A percentile compares a stretch with the other conserved stretches of the same genome.
These are phyloP conservation scores for Corythornis madagascariensis DNA, from an alignment of 2,113 vertebrate genomes.

Conservation along the genomic window DNA sequence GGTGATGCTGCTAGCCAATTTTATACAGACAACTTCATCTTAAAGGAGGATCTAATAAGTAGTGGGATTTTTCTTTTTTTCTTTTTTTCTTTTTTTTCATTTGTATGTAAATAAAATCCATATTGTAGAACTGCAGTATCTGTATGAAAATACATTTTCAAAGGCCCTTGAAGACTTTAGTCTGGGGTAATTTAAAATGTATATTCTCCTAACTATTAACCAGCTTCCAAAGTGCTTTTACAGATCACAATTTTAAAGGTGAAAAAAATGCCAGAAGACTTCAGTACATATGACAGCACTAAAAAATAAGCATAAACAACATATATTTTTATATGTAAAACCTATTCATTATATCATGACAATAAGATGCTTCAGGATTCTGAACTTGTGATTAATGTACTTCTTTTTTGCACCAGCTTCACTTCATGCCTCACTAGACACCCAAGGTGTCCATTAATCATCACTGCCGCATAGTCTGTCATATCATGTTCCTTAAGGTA, in stretches of 20 bases:
- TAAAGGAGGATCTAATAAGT: not conserved
- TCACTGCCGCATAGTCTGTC: not conserved
- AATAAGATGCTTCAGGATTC: not conserved
- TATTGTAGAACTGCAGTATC: not conserved
- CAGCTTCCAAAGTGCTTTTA: not conserved
- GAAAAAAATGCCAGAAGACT: not conserved
- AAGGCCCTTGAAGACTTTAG: not conserved
- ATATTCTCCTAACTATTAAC: not conserved
- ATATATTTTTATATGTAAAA: not conserved
- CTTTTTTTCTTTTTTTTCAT: not conserved
- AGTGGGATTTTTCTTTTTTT: not conserved
- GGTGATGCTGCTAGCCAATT: not conserved
- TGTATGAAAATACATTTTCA: not conserved
- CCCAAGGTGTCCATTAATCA: conserved; percentile 55
- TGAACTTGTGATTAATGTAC: conserved; percentile 28
- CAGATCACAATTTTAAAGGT: not conserved
- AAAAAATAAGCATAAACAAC: not conserved
- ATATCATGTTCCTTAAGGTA: not conserved
- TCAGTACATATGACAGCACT: not conserved
- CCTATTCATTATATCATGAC: not conserved
- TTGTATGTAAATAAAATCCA: not conserved
- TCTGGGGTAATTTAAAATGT: not conserved
- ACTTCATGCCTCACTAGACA: not conserved
- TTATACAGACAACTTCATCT: not conserved
- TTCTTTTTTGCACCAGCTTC: conserved; percentile 10